Percentiles rank a stretch among this genome's conserved stretches.
Evolutionary conservation across 2,797 vertebrate species (phyloP).

Genomic region (Xenopus petersii): DNA sequence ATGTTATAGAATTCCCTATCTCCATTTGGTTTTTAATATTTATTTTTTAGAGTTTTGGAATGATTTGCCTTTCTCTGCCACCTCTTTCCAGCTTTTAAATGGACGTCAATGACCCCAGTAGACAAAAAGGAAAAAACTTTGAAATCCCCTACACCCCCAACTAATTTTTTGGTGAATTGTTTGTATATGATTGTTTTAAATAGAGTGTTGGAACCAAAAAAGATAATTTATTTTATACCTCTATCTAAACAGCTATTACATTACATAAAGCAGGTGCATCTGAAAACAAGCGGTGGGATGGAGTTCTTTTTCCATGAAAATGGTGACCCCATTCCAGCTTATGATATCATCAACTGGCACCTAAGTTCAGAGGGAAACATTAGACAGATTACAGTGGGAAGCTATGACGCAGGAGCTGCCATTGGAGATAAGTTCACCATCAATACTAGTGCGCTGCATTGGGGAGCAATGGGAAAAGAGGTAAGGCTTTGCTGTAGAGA

Average conservation of each 20-base stretch:
- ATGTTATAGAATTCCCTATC: too few species aligned
- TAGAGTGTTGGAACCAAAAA: too few species aligned
- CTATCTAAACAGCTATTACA: neutral
- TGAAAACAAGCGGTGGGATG: neutral
- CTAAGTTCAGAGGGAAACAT: neutral
- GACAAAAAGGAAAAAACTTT: too few species aligned
- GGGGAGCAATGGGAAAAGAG: neutral
- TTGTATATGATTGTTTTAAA: too few species aligned
- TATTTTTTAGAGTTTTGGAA: too few species aligned
- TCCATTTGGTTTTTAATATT: too few species aligned
- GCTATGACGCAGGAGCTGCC: neutral
- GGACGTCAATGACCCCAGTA: too few species aligned
- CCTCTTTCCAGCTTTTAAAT: too few species aligned
- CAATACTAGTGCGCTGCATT: neutral
- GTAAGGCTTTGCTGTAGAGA: neutral
- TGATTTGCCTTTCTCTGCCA: too few species aligned
- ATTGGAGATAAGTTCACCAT: neutral
- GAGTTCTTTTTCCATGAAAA: constrained; percentile 6
- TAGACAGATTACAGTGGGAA: constrained; percentile 2
- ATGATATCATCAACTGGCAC: constrained; percentile 17
- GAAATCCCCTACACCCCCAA: too few species aligned
- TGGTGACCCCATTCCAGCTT: neutral
- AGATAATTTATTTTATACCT: too few species aligned
- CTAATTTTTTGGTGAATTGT: too few species aligned
- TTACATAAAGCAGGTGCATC: constrained; percentile 4